phyloP scores from a whole-genome alignment of 2,113 vertebrate species.

The Heliornis fulica region DNA sequence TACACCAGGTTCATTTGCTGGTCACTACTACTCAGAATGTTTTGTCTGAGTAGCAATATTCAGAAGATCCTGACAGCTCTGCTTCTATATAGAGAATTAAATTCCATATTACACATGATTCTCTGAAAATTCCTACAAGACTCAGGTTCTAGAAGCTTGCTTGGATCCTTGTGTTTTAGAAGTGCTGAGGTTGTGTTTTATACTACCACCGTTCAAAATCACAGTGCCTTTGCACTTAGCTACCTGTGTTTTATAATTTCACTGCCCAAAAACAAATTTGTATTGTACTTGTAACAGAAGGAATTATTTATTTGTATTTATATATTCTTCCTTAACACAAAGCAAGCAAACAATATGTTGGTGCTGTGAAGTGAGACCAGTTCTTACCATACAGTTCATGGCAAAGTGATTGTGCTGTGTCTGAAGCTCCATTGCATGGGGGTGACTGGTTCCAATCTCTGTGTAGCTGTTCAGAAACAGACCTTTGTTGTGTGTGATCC shows the following conservation, averaged over 20 bases:
- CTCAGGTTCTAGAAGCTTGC: not conserved
- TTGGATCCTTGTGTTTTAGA: not conserved
- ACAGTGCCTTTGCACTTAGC: not conserved
- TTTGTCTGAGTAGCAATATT: not conserved
- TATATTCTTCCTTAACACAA: not conserved
- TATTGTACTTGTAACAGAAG: not conserved
- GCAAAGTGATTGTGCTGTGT: constrained; percentile 99
- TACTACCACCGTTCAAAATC: not conserved
- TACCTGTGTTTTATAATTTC: not conserved
- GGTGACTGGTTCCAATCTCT: constrained; percentile 93
- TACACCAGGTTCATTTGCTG: not conserved
- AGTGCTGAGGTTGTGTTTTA: not conserved
- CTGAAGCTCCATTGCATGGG: constrained; percentile 93
- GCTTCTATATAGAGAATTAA: not conserved
- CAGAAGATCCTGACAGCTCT: not conserved
- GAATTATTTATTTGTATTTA: not conserved
- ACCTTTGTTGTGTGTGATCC: constrained; percentile 99
- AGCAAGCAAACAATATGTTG: not conserved
- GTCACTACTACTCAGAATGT: not conserved
- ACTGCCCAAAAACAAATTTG: not conserved
- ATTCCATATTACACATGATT: fast-evolving
- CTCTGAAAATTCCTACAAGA: not conserved
- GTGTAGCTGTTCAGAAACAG: constrained; percentile 97
- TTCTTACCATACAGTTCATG: constrained; percentile 98
- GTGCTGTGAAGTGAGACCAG: not conserved